Base-by-base conservation (phyloP, 2,888 invertebrate genomes). In the Thelaira solivaga region DNA sequence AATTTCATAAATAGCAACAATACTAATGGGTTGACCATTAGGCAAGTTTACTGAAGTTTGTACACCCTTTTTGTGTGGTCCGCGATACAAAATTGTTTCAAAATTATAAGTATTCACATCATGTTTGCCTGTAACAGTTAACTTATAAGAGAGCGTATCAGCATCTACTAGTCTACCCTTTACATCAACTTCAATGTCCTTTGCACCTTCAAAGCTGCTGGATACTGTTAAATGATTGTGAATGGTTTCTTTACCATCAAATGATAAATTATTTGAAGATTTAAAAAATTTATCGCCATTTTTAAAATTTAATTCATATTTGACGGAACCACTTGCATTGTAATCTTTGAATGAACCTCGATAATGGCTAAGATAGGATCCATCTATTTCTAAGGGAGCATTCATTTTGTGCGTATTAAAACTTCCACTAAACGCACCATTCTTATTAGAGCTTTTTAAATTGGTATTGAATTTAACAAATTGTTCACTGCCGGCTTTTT, bases 41-140 rank as follows among this genome's bases (percentile, higher is more conserved):
- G 94, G 93, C 76, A 90, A 90, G 6, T 89, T 90, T 41, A 91
- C 86, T 68, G 90, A 91, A 18, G 93, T 39, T 80, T 92, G 91
- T 1, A 93, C 84, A 22, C 91, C 89, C 2, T 91, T 93, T 59
- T 90, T 90, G 13, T 89, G 89, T 81, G 90, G 90, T 1, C 91
- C 91, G 7, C 91, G 85, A 16, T 91, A 91, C 2, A 92, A 81
- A 62, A 91, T 90, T 6, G 90, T 90, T 20, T 91, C 91, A 0
- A 91, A 74, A 1, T 89, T 90, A 87, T 93, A 93, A 5, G 91
- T 90, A 39, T 91, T 90, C 0, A 91, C 92, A 73, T 93, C 92
- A 0, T 91, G 90, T 3, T 90, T 91, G 0, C 92, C 82, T 5
- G 89, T 83, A 1, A 91, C 80, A 7, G 85, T 85, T 0, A 89